Evolutionary conservation across 1,140 invertebrate genomes (phyloP).

Genomic region (Zelostemma sp.): DNA sequence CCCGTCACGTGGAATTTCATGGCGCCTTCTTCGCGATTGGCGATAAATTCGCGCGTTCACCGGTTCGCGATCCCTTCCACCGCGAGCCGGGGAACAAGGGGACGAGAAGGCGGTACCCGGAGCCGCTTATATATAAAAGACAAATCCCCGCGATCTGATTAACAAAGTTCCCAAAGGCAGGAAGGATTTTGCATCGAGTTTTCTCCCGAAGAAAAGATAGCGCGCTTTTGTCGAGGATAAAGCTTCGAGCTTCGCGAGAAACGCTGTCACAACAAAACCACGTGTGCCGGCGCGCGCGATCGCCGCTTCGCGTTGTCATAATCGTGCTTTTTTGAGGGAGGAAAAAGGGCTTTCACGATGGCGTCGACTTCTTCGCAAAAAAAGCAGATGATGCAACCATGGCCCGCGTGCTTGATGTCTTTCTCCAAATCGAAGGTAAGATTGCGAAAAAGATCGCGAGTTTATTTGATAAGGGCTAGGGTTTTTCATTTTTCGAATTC

Average conservation of each 20-base stretch:
- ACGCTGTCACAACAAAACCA: constrained; percentile 41
- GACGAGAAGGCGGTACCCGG: constrained; percentile 48
- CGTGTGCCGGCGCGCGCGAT: constrained; percentile 40
- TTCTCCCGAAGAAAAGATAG: background rate
- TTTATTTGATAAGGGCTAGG: too few relatives aligned
- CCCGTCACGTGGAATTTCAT: too few relatives aligned
- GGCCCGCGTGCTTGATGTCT: constrained; percentile 62
- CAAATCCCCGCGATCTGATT: constrained; percentile 64
- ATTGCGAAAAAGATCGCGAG: too few relatives aligned
- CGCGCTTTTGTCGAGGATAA: background rate
- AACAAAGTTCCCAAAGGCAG: constrained; percentile 59
- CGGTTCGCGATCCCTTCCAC: constrained; percentile 12
- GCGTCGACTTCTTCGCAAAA: constrained; percentile 47
- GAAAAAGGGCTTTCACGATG: constrained; percentile 37
- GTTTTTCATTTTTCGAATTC: too few relatives aligned
- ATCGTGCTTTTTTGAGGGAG: too few relatives aligned
- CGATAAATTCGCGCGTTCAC: constrained; percentile 31
- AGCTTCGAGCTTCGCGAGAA: constrained; percentile 10
- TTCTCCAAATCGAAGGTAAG: constrained; percentile 62
- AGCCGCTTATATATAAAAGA: constrained; percentile 61
- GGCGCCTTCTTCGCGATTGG: constrained; percentile 6
- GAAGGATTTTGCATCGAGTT: too few relatives aligned
- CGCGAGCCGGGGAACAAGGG: constrained; percentile 6
- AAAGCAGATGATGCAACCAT: constrained; percentile 67
- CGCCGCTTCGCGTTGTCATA: too few relatives aligned